These are phyloP conservation scores for Brachystomella parvula DNA, from an alignment of 1,140 invertebrate genomes.

Conservation along the genomic window DNA sequence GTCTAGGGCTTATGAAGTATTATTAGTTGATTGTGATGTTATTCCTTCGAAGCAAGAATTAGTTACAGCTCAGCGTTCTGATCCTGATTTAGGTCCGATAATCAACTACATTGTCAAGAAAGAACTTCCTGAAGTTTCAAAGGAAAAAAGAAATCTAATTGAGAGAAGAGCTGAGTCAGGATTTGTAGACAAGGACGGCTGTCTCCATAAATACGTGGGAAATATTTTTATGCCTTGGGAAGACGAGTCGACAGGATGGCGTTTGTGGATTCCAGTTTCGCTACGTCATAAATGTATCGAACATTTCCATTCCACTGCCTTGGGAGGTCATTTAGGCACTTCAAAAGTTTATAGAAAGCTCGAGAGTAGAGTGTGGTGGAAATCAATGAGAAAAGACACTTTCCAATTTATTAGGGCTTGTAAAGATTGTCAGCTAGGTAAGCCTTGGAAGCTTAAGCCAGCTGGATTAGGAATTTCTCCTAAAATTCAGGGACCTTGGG, in stretches of 20 bases:
- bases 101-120: neutral
- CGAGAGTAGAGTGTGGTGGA: constrained; percentile 12
- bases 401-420: constrained; percentile 7
- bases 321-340: constrained; percentile 20
- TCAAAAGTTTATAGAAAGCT: constrained; percentile 14
- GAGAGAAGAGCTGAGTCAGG: neutral
- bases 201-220: neutral
- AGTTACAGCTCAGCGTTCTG: constrained; percentile 16
- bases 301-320: constrained; percentile 12
- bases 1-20: neutral
- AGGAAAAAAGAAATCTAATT: neutral
- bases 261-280: neutral
- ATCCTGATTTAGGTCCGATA: neutral
- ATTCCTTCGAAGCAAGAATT: neutral
- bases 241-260: neutral
- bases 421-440: constrained; percentile 4
- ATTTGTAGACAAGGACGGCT: neutral
- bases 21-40: constrained; percentile 10
- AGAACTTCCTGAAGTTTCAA: neutral
- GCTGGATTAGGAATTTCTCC: neutral
- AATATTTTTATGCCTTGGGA: constrained; percentile 9
- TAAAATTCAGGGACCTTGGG: constrained; percentile 24
- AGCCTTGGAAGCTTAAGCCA: neutral
- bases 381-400: constrained; percentile 14
- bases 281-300: neutral